A percentile compares a stretch with the other conserved stretches of the same genome.
Evolutionary conservation across 2,113 vertebrate species (phyloP).

Genomic region (Nansenia antarctica): DNA sequence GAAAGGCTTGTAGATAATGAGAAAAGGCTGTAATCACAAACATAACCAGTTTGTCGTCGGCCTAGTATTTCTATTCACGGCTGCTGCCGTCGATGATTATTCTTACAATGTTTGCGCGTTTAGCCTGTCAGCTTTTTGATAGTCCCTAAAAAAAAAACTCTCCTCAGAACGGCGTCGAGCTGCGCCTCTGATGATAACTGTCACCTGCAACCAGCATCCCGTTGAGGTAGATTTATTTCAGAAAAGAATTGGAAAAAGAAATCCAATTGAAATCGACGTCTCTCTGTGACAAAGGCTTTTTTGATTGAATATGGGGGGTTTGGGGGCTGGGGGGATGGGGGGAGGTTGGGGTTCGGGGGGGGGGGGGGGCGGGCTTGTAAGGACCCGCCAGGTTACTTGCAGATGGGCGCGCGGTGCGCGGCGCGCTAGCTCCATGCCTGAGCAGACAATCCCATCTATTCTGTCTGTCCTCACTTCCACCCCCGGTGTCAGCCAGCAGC

Average conservation of each 20-base stretch:
- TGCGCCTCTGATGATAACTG: conserved; percentile 52
- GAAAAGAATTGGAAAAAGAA: conserved; percentile 41
- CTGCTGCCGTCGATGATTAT: too few relatives aligned
- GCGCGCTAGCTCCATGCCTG: conserved; percentile 19
- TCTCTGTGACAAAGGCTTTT: conserved; percentile 44
- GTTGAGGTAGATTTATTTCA: conserved; percentile 56
- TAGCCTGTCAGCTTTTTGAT: neutral
- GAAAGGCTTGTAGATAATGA: neutral
- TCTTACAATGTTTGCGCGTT: neutral
- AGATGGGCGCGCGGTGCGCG: conserved; percentile 21
- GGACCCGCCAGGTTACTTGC: conserved; percentile 42
- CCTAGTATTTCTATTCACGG: neutral
- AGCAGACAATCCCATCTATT: conserved; percentile 49
- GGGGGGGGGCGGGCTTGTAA: conserved; percentile 11
- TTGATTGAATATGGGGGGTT: conserved; percentile 43
- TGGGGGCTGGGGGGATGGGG: conserved; percentile 24
- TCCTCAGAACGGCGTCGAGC: conserved; percentile 25
- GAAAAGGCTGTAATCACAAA: neutral
- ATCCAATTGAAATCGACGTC: conserved; percentile 60
- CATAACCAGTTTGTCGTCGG: neutral
- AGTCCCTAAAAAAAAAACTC: neutral
- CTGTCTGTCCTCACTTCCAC: conserved; percentile 25
- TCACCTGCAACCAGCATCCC: conserved; percentile 50
- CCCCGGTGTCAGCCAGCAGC: neutral
- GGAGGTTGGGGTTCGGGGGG: too few relatives aligned